These are phyloP conservation scores for Dascyllus trimaculatus DNA, from an alignment of 2,113 vertebrate species.

Conservation along the genomic window DNA sequence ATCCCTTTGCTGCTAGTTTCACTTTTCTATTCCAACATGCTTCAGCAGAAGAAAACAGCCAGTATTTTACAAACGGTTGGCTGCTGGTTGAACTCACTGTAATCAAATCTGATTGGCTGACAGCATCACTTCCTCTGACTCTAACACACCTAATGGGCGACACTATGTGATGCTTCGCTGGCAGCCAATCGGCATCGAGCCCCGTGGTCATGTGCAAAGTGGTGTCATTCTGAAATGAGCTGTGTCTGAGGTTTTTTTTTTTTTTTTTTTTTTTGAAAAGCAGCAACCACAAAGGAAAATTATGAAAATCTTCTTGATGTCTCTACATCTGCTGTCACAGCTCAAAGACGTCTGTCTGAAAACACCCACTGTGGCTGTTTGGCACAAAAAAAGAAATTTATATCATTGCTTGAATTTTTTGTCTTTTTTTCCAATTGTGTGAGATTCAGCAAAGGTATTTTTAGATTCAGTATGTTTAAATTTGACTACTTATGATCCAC, in stretches of 20 bases:
- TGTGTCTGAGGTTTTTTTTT: not conserved
- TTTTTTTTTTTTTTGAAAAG: too few relatives aligned
- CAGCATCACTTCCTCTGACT: not conserved
- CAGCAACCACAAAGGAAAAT: not conserved
- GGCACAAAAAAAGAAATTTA: not conserved
- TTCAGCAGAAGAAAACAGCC: not conserved
- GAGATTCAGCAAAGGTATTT: too few relatives aligned
- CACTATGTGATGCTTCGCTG: not conserved
- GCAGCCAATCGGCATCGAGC: conserved; percentile 25
- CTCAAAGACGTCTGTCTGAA: not conserved
- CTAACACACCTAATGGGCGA: not conserved
- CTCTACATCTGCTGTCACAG: not conserved
- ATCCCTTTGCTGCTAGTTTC: not conserved
- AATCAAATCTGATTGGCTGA: not conserved
- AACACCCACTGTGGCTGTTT: not conserved
- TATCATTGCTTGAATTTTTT: not conserved
- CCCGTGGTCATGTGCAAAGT: not conserved
- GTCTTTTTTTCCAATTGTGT: too few relatives aligned
- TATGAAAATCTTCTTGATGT: not conserved
- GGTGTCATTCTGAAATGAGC: conserved; percentile 23
- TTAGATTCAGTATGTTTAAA: too few relatives aligned
- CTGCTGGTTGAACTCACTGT: not conserved
- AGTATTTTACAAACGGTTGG: not conserved
- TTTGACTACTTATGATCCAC: not conserved
- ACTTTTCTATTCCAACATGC: not conserved